Conservation (phyloP, 1,140 invertebrate species). For the Macrobrachium rosenbergii region DNA sequence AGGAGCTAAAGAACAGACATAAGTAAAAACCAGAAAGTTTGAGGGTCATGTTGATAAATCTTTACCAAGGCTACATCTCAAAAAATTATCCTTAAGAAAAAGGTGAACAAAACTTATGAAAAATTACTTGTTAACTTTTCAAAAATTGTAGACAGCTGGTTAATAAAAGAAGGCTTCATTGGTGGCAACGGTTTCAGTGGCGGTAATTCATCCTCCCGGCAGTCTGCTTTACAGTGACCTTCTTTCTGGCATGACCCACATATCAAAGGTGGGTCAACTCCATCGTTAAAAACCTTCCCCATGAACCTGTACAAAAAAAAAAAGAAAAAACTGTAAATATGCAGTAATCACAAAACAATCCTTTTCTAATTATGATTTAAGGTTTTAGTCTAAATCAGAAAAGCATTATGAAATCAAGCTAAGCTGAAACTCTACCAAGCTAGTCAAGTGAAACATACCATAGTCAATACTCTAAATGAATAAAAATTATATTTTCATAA, state of each 20-base stretch:
- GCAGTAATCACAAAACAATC: no score
- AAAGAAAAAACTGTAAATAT: not conserved
- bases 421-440: no score
- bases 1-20: no score
- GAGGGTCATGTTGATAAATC: no score
- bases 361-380: no score
- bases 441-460: no score
- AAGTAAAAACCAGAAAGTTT: no score
- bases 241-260: slow-evolving; percentile 74
- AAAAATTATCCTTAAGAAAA: not conserved
- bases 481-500: no score
- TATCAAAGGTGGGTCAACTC: slow-evolving; percentile 71
- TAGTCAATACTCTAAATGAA: no score
- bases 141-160: slow-evolving; percentile 66
- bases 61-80: no score
- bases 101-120: not conserved
- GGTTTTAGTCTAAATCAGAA: no score
- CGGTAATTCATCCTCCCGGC: slow-evolving; percentile 74
- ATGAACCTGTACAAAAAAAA: slow-evolving; percentile 28
- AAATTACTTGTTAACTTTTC: slow-evolving; percentile 46
- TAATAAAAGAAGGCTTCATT: slow-evolving; percentile 66
- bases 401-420: no score
- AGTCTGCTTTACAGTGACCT: slow-evolving; percentile 73
- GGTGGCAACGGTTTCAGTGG: slow-evolving; percentile 69
- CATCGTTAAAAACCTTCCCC: slow-evolving; percentile 48